Percentiles rank a stretch among this genome's conserved stretches.
phyloP scores from a whole-genome alignment of 1,140 invertebrate genomes.

The Caenorhabditis tropicalis region DNA sequence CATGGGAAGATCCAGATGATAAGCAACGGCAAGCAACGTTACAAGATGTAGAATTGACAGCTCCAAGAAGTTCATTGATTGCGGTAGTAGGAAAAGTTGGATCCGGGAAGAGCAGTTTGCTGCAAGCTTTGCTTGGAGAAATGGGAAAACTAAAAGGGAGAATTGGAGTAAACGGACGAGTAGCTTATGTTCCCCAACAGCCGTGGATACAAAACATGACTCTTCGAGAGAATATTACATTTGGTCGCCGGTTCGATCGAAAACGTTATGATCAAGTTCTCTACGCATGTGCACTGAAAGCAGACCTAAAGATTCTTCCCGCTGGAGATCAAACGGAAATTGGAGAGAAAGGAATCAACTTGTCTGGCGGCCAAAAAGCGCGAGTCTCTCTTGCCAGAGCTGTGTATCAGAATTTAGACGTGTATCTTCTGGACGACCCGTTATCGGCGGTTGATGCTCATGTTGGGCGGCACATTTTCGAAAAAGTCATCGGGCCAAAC shows the following conservation, averaged over 20 bases:
- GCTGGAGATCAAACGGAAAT: conserved; percentile 78
- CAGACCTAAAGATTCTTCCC: conserved; percentile 79
- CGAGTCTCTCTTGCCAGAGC: conserved; percentile 80
- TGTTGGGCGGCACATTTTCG: conserved; percentile 77
- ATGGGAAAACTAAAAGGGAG: conserved; percentile 55
- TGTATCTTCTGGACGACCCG: conserved; percentile 81
- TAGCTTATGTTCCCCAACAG: conserved; percentile 71
- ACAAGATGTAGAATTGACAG: conserved; percentile 56
- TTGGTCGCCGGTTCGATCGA: conserved; percentile 76
- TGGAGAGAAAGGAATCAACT: conserved; percentile 75
- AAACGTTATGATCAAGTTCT: conserved; percentile 73
- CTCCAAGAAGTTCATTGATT: conserved; percentile 77
- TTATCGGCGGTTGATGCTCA: conserved; percentile 78
- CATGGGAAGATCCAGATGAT: conserved; percentile 33
- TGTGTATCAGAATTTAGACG: conserved; percentile 76
- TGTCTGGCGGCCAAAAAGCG: conserved; percentile 83
- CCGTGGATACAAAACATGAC: conserved; percentile 85
- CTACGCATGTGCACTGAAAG: conserved; percentile 75
- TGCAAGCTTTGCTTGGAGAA: conserved; percentile 77
- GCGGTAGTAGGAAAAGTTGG: conserved; percentile 82
- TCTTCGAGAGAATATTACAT: conserved; percentile 83
- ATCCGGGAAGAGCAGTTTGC: conserved; percentile 81
- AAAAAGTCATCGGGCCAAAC: conserved; percentile 66
- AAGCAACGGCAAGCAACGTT: conserved; percentile 50
- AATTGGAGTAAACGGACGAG: conserved; percentile 48